These are phyloP conservation scores for Pseudochaenichthys georgianus DNA, from an alignment of 2,797 vertebrate genomes.

Conservation along the genomic window DNA sequence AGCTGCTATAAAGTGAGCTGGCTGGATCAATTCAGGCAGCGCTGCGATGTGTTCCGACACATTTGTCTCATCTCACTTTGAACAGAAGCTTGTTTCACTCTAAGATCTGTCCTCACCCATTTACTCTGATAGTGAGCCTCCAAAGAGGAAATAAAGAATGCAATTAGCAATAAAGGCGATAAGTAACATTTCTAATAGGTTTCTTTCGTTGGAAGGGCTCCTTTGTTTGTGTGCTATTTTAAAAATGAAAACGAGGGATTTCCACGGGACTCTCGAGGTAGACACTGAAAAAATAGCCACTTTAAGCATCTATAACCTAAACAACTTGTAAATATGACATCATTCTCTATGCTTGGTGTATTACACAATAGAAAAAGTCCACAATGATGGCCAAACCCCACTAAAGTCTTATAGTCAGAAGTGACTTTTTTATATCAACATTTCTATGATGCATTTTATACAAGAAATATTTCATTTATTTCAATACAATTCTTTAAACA, in stretches of 20 bases:
- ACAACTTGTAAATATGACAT: constrained; percentile 3
- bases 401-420: not conserved
- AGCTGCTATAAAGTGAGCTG: constrained; percentile 27
- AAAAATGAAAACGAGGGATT: not conserved
- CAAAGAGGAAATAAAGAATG: constrained; percentile 5
- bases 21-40: constrained; percentile 12
- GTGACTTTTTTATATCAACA: constrained; percentile 11
- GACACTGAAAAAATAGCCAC: constrained; percentile 2
- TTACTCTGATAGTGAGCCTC: constrained; percentile 14
- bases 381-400: not conserved
- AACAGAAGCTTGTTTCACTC: constrained; percentile 10
- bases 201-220: not conserved
- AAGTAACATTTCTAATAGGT: constrained; percentile 1
- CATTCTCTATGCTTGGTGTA: constrained; percentile 1
- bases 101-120: not conserved
- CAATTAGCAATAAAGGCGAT: constrained; percentile 29
- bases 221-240: constrained; percentile 4
- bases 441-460: not conserved
- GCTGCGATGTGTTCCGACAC: constrained; percentile 9
- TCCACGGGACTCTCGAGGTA: not conserved
- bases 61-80: not conserved
- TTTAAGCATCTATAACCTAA: not conserved
- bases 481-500: constrained; percentile 21
- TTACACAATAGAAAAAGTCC: not conserved
- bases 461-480: not conserved